Base-by-base conservation (phyloP, 2,797 vertebrate species). In the Cichlasoma orientale region DNA sequence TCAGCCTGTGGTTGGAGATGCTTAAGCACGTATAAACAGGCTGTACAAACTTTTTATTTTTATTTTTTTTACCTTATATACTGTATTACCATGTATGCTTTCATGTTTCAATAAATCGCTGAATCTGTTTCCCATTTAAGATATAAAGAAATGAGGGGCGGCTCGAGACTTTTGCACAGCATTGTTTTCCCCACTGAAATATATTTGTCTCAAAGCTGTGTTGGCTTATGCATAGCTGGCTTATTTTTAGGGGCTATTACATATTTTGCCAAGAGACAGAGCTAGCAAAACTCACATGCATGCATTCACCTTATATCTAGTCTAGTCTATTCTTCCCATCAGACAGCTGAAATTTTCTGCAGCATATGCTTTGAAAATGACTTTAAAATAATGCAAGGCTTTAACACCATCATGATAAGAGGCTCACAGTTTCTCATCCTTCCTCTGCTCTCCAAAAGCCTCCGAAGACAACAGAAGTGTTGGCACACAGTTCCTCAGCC, bases 361-460 rank as follows among this genome's bases (percentile, higher is more conserved):
- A 73, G 86, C 87, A 91, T 91, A 80, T 82, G 78, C 86, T 91
- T 90, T 68, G 83, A 90, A 92, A 92, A 93, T 87, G 79, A 91
- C 87, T 89, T 79, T 72, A 85, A 83, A 84, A 90, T 92, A 89
- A 90, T 90, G 83, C 85, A 80, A 55, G 29, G 55, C 82, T 86
- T 88, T 77, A 55, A 75, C 66, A 74, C 82, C 38, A 78, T 92
- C 90, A 85, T 69, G 41, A 73, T 61, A 78, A 85, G 80, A 90
- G 82, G 55, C 2, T 58, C 75, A n/a, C 78, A 72, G 61, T 66
- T 72, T 70, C 57, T 59, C 61, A 72, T 50, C 44, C 33, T 72
- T 41, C 71, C 8, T 16, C 72, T 23, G 3, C 74, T 86, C 80
- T 85, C 55, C 47, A 14, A 77, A 78, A 88, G 86, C 66, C 85